phyloP scores from a whole-genome alignment of 2,797 vertebrate species.

The Poecilia gillii region DNA sequence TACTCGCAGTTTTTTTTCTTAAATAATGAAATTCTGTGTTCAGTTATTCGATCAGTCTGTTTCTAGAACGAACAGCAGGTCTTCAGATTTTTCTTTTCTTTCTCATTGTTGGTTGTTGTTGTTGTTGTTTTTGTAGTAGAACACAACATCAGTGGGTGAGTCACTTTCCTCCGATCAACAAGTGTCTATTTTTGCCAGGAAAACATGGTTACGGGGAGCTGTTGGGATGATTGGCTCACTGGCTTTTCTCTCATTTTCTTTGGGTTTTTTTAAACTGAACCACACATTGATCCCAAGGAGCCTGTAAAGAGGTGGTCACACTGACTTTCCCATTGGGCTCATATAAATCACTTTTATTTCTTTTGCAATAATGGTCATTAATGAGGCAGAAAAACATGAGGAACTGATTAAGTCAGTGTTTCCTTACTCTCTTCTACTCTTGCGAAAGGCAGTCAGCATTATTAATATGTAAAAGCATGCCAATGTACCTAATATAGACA shows the following conservation, averaged over 20 bases:
- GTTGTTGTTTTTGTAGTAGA: background rate
- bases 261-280: background rate
- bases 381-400: constrained; percentile 26
- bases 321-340: constrained; percentile 2
- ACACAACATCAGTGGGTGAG: constrained; percentile 4
- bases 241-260: background rate
- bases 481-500: background rate
- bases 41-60: background rate
- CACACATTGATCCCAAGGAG: constrained; percentile 11
- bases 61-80: background rate
- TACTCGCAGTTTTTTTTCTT: background rate
- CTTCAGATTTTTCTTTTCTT: background rate
- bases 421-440: background rate
- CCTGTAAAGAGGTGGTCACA: constrained; percentile 26
- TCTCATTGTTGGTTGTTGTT: background rate
- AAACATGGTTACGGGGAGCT: constrained; percentile 34
- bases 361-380: constrained; percentile 35
- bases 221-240: constrained; percentile 33
- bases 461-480: background rate
- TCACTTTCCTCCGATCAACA: constrained; percentile 14
- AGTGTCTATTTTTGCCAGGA: constrained; percentile 26
- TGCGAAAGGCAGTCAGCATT: background rate
- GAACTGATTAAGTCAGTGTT: constrained; percentile 19
- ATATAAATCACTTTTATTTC: background rate
- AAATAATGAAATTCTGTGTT: constrained; percentile 8